Percentiles rank a stretch among this genome's conserved stretches.
Conservation (phyloP, 1,140 invertebrate species). For the Hermatobates lingyangjiaoensis region DNA sequence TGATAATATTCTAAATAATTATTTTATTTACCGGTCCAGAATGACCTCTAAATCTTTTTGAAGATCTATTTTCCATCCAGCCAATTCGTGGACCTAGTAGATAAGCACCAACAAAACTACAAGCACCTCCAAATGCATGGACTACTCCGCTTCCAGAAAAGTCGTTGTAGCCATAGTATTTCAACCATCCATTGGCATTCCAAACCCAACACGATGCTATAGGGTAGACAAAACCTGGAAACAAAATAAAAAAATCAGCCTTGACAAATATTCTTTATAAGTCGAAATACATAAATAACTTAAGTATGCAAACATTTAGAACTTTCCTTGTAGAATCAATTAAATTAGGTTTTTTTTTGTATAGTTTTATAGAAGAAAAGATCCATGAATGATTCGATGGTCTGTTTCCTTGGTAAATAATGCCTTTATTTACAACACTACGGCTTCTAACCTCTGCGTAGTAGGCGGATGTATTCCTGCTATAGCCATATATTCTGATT, state of each 20-base stretch:
- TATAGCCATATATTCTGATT: no score
- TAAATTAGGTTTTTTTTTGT: no score
- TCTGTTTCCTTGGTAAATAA: no score
- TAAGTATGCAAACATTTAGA: no score
- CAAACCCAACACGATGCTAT: constrained; percentile 35
- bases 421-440: no score
- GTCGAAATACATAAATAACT: no score
- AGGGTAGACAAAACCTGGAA: constrained; percentile 33
- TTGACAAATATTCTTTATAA: no score
- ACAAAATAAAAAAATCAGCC: constrained; percentile 2
- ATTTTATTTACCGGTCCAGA: constrained; percentile 26
- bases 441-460: no score
- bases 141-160: constrained; percentile 28
- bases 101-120: constrained; percentile 30
- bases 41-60: constrained; percentile 23
- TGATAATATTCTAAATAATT: neutral
- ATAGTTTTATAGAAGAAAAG: no score
- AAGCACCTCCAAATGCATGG: constrained; percentile 32
- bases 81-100: constrained; percentile 30
- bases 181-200: constrained; percentile 28
- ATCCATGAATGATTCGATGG: no score
- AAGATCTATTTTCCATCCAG: constrained; percentile 20
- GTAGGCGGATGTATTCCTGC: no score
- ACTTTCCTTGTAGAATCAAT: no score
- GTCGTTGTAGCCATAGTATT: constrained; percentile 20